A percentile compares a stretch with the other conserved stretches of the same genome.
phyloP scores from a whole-genome alignment of 2,113 vertebrate species.

The Mohoua ochrocephala region DNA sequence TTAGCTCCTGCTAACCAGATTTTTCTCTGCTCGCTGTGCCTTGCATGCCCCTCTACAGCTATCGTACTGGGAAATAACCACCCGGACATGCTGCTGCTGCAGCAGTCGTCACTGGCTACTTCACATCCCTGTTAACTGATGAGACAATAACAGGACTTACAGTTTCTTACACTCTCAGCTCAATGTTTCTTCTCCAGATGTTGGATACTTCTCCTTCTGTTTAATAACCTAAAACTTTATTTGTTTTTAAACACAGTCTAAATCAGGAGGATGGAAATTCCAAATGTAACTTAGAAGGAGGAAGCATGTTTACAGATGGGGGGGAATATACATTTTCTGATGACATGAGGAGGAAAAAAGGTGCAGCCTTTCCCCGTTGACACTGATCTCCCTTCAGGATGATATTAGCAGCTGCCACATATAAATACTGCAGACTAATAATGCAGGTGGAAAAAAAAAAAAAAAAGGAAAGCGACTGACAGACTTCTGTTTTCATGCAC shows the following conservation, averaged over 20 bases:
- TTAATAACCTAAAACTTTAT: conserved; percentile 70
- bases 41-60: conserved; percentile 43
- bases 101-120: conserved; percentile 68
- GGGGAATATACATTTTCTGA: not conserved
- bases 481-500: conserved; percentile 53
- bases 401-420: conserved; percentile 68
- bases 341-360: not conserved
- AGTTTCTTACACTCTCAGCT: conserved; percentile 48
- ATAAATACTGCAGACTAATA: conserved; percentile 69
- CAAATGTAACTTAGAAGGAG: conserved; percentile 53
- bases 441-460: conserved; percentile 38
- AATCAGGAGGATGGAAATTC: conserved; percentile 24
- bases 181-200: conserved; percentile 55
- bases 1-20: conserved; percentile 33
- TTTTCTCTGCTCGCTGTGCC: conserved; percentile 31
- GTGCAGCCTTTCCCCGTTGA: conserved; percentile 55
- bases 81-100: conserved; percentile 69
- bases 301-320: conserved; percentile 28
- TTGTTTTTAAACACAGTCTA: not conserved
- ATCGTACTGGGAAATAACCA: conserved; percentile 59
- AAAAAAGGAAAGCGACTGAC: not conserved
- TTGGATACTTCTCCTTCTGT: conserved; percentile 28
- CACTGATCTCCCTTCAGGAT: conserved; percentile 51
- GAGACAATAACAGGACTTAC: conserved; percentile 68
- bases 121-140: conserved; percentile 57